Evolutionary conservation across 2,113 vertebrate species (phyloP), one percentile per base, ranked within the genome.

Genomic region (Pseudorhombus dupliciocellatus): DNA sequence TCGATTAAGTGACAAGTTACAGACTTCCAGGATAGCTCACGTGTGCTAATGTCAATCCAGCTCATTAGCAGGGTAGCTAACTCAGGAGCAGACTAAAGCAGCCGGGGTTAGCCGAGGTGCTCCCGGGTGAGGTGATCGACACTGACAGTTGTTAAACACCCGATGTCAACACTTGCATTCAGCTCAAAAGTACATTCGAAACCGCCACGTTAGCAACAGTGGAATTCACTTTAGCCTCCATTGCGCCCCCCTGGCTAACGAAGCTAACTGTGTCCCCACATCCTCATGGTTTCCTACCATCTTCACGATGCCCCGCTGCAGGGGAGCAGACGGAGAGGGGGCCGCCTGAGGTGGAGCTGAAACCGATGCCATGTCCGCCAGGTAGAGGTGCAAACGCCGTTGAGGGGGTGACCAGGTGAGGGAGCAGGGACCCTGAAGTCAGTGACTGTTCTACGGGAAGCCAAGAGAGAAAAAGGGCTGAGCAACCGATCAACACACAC

Each of bases 281-380:
- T 16, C 2, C 20, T 20, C 18, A 2, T 21, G 46, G 57, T 40
- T 24, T 72, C 94, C 90, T 95, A 97, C 97, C 97, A 96, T 96
- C 89, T 98, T 98, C 79, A 98, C 96, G 84, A 98, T 98, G 75
- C 96, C 97, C 87, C 97, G 94, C 84, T 98, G 97, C 76, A 97
- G 92, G 79, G 91, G 57, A 59, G 91, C 89, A 70, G 92, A 78
- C 60, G 85, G 67, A 60, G 91, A 69, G 66, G 93, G 71, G 70
- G 75, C 77, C 40, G 91, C 81, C 92, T 92, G 94, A 88, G 86
- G 84, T 77, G 89, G 91, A 76, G 92, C 91, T 76, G 91, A 90
- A 79, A 90, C 89, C 31, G 93, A 93, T 81, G 95, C 94, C 95
- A 95, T 96, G 85, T 87, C 90, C 89, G 78, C 80, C 50, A 80